Conservation (phyloP, 2,797 vertebrate species). For the Huso huso region DNA sequence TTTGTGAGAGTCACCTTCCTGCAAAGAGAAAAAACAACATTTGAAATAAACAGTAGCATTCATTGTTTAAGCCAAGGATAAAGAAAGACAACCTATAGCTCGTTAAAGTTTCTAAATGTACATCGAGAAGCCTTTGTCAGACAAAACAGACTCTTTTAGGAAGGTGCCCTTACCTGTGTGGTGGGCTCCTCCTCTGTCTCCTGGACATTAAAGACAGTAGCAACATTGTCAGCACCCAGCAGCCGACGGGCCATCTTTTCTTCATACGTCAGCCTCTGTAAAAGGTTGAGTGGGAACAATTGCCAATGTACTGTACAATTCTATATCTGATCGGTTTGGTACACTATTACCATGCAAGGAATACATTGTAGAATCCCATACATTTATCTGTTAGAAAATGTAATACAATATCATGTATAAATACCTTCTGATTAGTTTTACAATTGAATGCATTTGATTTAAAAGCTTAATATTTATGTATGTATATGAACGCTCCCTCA, state of each 20-base stretch:
- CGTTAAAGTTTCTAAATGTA: no score
- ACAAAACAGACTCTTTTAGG: no score
- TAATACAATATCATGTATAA: no score
- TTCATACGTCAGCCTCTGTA: slow-evolving; percentile 92
- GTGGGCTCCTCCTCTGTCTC: slow-evolving; percentile 78
- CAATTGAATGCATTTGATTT: no score
- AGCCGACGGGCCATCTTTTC: slow-evolving; percentile 97
- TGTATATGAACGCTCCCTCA: no score
- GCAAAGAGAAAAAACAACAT: not conserved
- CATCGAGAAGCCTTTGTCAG: no score
- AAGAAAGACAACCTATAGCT: not conserved
- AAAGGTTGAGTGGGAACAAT: slow-evolving; percentile 36
- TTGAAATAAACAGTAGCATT: not conserved
- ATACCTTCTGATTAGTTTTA: no score
- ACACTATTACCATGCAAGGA: no score
- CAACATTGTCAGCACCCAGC: slow-evolving; percentile 87
- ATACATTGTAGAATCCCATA: no score
- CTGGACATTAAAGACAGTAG: slow-evolving; percentile 83
- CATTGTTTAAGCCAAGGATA: not conserved
- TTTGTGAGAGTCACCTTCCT: not conserved
- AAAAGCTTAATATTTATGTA: no score
- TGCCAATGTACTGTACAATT: slow-evolving; percentile 31
- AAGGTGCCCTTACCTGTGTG: slow-evolving; percentile 62
- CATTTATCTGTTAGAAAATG: no score
- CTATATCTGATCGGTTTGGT: no score